Evolutionary conservation across 2,888 invertebrate species (phyloP), one percentile per base, ranked within the genome.

Genomic region (Netelia inedita): DNA sequence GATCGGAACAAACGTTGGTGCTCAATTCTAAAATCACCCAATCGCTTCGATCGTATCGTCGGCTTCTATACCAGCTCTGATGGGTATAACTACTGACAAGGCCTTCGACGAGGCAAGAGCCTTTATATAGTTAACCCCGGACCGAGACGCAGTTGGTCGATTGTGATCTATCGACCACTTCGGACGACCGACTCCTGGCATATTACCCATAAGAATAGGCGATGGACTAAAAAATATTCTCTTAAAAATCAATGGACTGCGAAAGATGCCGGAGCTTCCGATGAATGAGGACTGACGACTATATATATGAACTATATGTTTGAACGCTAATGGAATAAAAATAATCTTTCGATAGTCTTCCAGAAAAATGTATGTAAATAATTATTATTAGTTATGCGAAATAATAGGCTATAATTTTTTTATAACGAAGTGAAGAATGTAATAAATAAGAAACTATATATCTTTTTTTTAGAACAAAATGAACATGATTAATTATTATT

Each of bases 221-320:
- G 76, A 65, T 59, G 69, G 76, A n/a, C 69, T 78, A 78, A 87
- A 88, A 87, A 88, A 87, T 88, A 72, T 75, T 79, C 83, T 83
- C 87, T 75, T 86, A 86, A 88, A 86, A 86, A 86, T 88, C 86
- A 86, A 82, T 83, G 72, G 85, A 84, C 79, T 85, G 73, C 86
- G 85, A 85, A 79, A 73, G 85, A 88, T 82, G 71, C 16, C 19
- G 76, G 68, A 73, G 80, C 82, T 72, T 65, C 80, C 81, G 81
- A 87, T 83, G 79, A 86, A 85, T 79, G 72, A 69, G 68, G 78
- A 69, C 65, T 66, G 63, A 68, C 21, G 63, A 69, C 59, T 71
- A 82, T 85, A 81, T 57, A 28, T 28, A 28, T n/a, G n/a, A n/a
- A n/a, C n/a, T n/a, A n/a, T n/a, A n/a, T n/a, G n/a, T 28, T 5